These are phyloP conservation scores for Pseudopleuronectes americanus DNA, from an alignment of 2,797 vertebrate species.

Conservation along the genomic window DNA sequence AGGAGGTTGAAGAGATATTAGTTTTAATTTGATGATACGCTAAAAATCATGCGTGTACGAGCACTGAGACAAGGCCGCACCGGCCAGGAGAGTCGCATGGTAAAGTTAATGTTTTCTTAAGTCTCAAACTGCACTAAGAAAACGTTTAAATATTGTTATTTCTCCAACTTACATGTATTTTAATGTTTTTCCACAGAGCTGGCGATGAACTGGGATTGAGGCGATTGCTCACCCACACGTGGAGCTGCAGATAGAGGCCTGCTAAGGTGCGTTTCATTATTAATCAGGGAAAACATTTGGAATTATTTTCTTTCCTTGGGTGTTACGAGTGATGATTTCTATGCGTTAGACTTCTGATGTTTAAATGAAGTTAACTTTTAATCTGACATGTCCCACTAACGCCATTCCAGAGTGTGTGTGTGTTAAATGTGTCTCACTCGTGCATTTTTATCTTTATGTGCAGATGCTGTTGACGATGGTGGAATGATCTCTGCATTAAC, in stretches of 20 bases:
- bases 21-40: not conserved
- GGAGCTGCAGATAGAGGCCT: not conserved
- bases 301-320: accelerated
- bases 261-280: not conserved
- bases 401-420: accelerated
- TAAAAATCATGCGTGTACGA: not conserved
- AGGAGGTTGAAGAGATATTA: accelerated
- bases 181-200: not conserved
- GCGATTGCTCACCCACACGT: constrained; percentile 28
- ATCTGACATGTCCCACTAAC: constrained; percentile 49
- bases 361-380: constrained; percentile 78
- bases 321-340: constrained; percentile 71
- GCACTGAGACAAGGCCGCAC: constrained; percentile 29
- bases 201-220: not conserved
- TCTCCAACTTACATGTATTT: not conserved
- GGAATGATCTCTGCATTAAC: not conserved
- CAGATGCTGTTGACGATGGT: not conserved
- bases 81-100: not conserved
- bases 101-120: not conserved
- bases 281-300: not conserved
- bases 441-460: accelerated
- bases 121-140: not conserved
- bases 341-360: constrained; percentile 92
- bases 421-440: not conserved
- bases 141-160: too few relatives aligned